Evolutionary conservation across 2,797 vertebrate species (phyloP).

Genomic region (Cirrhinus molitorella): DNA sequence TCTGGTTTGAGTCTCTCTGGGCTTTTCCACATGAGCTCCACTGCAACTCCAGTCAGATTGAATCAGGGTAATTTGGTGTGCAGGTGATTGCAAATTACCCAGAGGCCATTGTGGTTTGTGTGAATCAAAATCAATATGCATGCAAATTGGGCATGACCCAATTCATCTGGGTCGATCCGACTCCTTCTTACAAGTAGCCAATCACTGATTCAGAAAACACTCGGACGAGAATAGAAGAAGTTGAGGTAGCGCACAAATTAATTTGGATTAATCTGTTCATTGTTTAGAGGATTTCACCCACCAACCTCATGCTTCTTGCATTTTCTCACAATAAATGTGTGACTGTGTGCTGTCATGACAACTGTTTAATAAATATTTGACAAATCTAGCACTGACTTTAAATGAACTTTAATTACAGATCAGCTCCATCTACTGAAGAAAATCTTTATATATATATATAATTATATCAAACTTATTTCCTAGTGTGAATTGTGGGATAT

Average conservation of each 20-base stretch:
- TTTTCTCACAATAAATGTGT: not conserved
- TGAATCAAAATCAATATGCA: conserved; percentile 47
- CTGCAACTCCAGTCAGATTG: not conserved
- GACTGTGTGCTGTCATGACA: not conserved
- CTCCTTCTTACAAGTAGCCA: not conserved
- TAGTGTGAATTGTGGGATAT: not conserved
- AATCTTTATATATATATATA: too few species aligned
- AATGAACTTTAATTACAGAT: not conserved
- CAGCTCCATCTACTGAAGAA: not conserved
- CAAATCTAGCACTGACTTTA: not conserved
- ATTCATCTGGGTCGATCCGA: conserved; percentile 19
- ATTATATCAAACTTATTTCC: not conserved
- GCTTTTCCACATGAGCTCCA: not conserved
- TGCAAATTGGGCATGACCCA: conserved; percentile 32
- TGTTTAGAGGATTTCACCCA: not conserved
- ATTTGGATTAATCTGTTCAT: not conserved
- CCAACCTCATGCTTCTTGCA: not conserved
- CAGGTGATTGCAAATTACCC: conserved; percentile 30
- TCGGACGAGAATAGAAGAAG: not conserved
- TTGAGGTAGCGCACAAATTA: not conserved
- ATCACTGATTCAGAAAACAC: not conserved
- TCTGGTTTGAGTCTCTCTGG: not conserved
- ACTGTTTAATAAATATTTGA: not conserved
- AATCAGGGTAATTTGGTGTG: conserved; percentile 25
- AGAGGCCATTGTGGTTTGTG: conserved; percentile 23